These are phyloP conservation scores for Anarhynchus alexandrinus DNA, from an alignment of 2,113 vertebrate species.

Conservation along the genomic window DNA sequence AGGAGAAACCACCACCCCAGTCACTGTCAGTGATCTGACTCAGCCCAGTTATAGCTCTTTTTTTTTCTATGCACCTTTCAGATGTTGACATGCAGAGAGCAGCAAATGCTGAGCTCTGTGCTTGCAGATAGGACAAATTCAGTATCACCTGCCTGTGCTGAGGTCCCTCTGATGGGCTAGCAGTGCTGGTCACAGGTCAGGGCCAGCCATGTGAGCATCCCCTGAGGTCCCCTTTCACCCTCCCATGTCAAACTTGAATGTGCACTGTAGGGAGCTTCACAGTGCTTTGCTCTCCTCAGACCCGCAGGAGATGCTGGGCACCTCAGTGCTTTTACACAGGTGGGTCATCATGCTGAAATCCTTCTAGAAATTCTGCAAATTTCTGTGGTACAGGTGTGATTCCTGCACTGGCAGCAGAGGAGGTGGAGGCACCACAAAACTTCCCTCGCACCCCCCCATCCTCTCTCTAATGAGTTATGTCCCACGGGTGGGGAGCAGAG, in stretches of 20 bases:
- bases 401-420: not conserved
- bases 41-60: not conserved
- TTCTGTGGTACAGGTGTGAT: not conserved
- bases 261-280: not conserved
- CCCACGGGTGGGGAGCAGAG: not conserved
- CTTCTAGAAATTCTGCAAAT: not conserved
- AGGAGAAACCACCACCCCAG: not conserved
- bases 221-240: not conserved
- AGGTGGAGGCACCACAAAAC: not conserved
- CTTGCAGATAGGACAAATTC: not conserved
- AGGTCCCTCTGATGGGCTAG: not conserved
- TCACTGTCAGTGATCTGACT: not conserved
- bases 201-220: accelerated
- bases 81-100: not conserved
- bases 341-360: not conserved
- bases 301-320: not conserved
- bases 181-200: not conserved
- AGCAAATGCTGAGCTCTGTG: not conserved
- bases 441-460: accelerated
- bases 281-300: not conserved
- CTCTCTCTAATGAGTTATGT: not conserved
- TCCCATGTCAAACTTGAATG: not conserved
- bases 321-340: not conserved
- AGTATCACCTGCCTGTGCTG: not conserved
- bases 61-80: not conserved